Percentiles rank a stretch among this genome's conserved stretches.
Evolutionary conservation across 2,797 vertebrate species (phyloP).

Genomic region (Lacerta agilis): DNA sequence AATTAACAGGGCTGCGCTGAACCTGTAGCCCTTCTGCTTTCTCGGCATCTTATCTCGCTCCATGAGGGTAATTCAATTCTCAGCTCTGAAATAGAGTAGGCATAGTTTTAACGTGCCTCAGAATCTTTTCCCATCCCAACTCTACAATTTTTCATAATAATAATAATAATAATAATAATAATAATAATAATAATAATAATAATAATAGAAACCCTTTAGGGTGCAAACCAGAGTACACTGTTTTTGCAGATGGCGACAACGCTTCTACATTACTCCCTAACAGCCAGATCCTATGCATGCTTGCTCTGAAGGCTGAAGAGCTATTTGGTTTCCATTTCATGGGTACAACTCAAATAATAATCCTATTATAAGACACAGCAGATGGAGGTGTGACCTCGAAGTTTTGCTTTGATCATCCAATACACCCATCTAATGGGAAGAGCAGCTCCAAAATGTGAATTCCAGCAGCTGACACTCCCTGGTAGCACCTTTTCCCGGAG

Average conservation of each 20-base stretch:
- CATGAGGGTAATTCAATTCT: conserved; percentile 76
- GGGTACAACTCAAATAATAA: conserved; percentile 13
- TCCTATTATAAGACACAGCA: conserved; percentile 25
- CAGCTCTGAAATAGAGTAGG: conserved; percentile 65
- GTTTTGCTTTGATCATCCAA: conserved; percentile 62
- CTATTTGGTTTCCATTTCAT: conserved; percentile 44
- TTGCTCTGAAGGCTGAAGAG: background rate
- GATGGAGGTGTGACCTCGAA: conserved; percentile 36
- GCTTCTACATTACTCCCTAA: conserved; percentile 53
- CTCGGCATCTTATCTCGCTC: conserved; percentile 62
- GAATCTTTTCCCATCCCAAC: conserved; percentile 69
- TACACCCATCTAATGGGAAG: background rate
- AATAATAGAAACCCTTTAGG: conserved; percentile 46
- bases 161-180: background rate
- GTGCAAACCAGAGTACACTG: conserved; percentile 56
- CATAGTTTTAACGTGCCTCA: conserved; percentile 75
- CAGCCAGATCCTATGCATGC: background rate
- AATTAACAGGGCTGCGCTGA: conserved; percentile 68
- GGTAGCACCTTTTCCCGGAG: conserved; percentile 29
- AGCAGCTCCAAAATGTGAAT: conserved; percentile 25
- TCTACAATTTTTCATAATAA: conserved; percentile 53
- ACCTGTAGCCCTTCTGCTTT: conserved; percentile 39
- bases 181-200: background rate
- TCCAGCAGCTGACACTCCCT: conserved; percentile 33
- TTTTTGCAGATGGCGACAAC: conserved; percentile 47